Percentiles rank a stretch among this genome's conserved stretches.
These are phyloP conservation scores for Globodera rostochiensis DNA, from an alignment of 1,140 invertebrate genomes.

Conservation along the genomic window DNA sequence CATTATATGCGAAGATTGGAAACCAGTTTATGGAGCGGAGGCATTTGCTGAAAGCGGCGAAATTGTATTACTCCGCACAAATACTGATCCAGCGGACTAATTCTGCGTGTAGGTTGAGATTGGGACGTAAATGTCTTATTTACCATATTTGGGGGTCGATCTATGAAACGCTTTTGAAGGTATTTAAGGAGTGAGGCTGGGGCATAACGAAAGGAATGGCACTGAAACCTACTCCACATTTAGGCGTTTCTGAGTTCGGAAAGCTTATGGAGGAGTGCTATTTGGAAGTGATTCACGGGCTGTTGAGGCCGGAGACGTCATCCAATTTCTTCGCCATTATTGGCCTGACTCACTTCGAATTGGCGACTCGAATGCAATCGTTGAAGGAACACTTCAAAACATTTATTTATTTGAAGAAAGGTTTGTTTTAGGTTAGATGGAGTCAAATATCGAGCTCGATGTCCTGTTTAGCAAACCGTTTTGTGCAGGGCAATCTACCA, in stretches of 20 bases:
- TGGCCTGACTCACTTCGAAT: constrained; percentile 16
- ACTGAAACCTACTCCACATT: not conserved
- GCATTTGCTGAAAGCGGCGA: constrained; percentile 25
- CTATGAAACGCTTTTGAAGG: too few species aligned
- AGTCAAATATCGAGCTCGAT: not conserved
- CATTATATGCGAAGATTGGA: constrained; percentile 20
- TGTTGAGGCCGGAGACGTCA: constrained; percentile 4
- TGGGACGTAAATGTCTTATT: not conserved
- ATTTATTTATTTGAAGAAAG: constrained; percentile 23
- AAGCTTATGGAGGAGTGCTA: constrained; percentile 26
- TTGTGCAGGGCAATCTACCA: constrained; percentile 5
- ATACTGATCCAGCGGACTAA: constrained; percentile 14
- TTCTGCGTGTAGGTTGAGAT: not conserved
- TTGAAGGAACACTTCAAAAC: constrained; percentile 1
- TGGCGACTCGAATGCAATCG: constrained; percentile 3
- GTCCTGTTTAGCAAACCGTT: constrained; percentile 9
- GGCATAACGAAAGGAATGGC: too few species aligned
- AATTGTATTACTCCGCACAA: constrained; percentile 13
- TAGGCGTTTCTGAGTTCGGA: constrained; percentile 12
- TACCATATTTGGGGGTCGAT: not conserved
- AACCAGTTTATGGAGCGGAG: not conserved
- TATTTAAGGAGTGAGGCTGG: too few species aligned
- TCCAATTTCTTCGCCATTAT: constrained; percentile 2
- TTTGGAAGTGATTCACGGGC: not conserved
- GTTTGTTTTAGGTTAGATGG: not conserved